Evolutionary conservation across 2,113 vertebrate genomes (phyloP).

Genomic region (Ptyas mucosa): DNA sequence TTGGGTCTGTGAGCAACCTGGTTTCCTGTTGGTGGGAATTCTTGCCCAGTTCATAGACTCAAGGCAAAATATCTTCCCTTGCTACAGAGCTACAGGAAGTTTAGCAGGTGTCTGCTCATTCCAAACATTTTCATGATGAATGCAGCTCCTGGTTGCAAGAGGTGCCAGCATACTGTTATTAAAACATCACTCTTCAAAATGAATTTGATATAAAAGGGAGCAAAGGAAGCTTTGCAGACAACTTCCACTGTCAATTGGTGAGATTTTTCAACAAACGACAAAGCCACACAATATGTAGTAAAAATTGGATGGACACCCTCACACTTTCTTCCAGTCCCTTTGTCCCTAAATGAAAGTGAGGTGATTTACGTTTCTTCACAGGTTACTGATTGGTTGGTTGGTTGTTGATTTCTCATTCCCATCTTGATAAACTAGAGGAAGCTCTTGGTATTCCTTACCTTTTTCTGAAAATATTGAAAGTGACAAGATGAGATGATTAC

Average conservation of each 20-base stretch:
- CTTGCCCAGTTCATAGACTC: not conserved
- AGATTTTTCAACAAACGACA: not conserved
- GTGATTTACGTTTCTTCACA: not conserved
- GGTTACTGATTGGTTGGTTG: not conserved
- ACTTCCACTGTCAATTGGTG: not conserved
- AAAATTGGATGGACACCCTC: not conserved
- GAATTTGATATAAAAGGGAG: not conserved
- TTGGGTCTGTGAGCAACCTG: not conserved
- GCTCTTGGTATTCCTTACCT: not conserved
- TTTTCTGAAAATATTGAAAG: not conserved
- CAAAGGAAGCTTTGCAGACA: not conserved
- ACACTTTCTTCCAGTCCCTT: not conserved
- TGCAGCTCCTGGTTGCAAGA: not conserved
- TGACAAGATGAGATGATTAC: not conserved
- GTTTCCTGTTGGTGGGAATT: not conserved
- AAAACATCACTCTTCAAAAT: not conserved
- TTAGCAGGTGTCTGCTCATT: not conserved
- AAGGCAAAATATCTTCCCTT: not conserved
- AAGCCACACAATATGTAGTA: not conserved
- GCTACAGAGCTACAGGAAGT: not conserved
- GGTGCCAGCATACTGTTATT: not conserved
- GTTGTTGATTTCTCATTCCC: not conserved
- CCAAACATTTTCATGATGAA: not conserved
- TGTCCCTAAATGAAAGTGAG: not conserved
- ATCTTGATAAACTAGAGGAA: not conserved